Base-by-base conservation (phyloP, 2,113 vertebrate species). In the Atrichornis clamosus region DNA sequence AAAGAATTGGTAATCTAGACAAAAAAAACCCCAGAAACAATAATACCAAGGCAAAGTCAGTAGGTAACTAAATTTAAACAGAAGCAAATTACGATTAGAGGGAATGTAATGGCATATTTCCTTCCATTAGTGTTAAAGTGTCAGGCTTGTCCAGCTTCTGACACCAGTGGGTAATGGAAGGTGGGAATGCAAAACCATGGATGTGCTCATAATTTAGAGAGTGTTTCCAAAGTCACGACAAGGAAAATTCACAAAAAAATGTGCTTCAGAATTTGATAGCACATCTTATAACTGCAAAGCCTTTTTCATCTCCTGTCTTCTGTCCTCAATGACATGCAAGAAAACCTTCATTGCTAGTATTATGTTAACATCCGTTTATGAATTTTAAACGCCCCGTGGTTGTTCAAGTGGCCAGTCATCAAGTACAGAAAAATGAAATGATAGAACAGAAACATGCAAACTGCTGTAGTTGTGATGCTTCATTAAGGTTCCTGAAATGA, bases 401-500 rank as follows among this genome's bases (percentile, higher is more conserved):
- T 89, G 30, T 69, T 84, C 70, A 74, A 68, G 35, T 84, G 62
- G 32, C 47, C 62, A 85, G 53, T 58, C 49, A 41, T 82, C 14
- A 73, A 56, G 58, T 55, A 20, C 0, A 1, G 52, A 56, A 74
- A 83, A 86, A 83, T 56, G 20, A 76, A 94, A 58, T 49, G 35
- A 59, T 26, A 24, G 80, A 76, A 90, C 55, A 85, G 76, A 94
- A 90, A 64, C 35, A 47, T 55, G 16, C 30, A 47, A 95, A 69
- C 56, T 70, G 64, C 74, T 8, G 14, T 53, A 88, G 67, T 56
- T 90, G 68, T 70, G 85, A 49, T 84, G 56, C 77, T 90, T 89
- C 75, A 50, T 93, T 92, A 86, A 83, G 50, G 42, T 56, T 93
- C 53, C 55, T 84, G 69, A 91, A 97, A 87, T 67, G 56, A 84